phyloP scores from a whole-genome alignment of 2,113 vertebrate species.

The Rhadina sibilatrix region DNA sequence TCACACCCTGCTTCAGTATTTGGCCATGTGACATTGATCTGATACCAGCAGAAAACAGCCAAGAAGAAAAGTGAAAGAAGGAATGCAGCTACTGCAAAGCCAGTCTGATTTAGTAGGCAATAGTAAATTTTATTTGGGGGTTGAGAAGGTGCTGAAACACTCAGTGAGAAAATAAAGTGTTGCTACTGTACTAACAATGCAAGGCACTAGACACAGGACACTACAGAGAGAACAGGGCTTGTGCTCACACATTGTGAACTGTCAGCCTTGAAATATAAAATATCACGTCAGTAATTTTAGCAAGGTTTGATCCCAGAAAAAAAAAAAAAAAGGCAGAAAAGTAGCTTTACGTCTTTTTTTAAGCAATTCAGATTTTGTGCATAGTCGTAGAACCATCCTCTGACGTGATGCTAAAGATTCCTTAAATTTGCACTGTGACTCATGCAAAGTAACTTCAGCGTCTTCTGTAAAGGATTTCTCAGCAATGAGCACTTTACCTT shows the following conservation, averaged over 20 bases:
- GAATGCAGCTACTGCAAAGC: not conserved
- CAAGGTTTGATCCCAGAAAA: not conserved
- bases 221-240: not conserved
- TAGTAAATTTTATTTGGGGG: not conserved
- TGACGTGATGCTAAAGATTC: not conserved
- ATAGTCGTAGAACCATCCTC: not conserved
- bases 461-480: not conserved
- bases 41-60: rapidly evolving
- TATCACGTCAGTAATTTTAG: not conserved
- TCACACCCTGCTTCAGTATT: not conserved
- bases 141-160: not conserved
- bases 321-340: not conserved
- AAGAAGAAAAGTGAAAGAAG: not conserved
- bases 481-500: not conserved
- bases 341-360: not conserved
- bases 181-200: not conserved
- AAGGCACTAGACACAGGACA: not conserved
- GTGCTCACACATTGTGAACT: not conserved
- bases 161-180: not conserved
- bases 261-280: not conserved
- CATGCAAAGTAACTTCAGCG: not conserved
- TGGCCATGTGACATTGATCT: not conserved
- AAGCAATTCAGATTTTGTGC: not conserved
- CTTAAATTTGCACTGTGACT: not conserved
- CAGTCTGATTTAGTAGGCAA: not conserved